Base-by-base conservation (phyloP, 2,113 vertebrate species). In the Mirounga angustirostris region DNA sequence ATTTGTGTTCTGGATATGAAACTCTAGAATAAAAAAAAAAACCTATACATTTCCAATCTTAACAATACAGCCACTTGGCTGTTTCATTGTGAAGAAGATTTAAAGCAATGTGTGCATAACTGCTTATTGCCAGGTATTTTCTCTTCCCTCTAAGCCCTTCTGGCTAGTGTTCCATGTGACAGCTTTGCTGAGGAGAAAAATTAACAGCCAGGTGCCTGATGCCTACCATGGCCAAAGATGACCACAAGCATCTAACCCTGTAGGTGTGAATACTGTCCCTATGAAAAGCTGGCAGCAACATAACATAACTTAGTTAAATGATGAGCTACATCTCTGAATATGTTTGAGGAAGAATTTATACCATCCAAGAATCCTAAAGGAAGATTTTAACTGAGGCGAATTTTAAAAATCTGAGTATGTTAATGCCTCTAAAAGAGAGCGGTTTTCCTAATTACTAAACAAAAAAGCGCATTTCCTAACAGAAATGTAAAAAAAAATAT, bases 281-380 rank as follows among this genome's bases (percentile, higher is more conserved):
- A 59, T 94, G 98, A 98, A 97, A 95, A 98, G 91, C 89, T 97
- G 97, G 88, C 81, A 85, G 1, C 96, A 97, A 82, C 36, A 96
- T 90, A 96, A 93, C 78, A 46, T 30, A 96, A 83, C 91, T 74
- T 91, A 73, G 79, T 95, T 90, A 74, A 88, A 87, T 18, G 30
- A 97, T 58, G 74, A 97, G 81, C 63, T 92, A 1, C 33, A 87
- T 90, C 89, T 95, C 71, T 92, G 50, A 79, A 56, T 69, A 97
- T 83, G 61, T 67, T 59, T 96, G 96, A 96, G 95, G 91, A 85
- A 97, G 86, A 98, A 96, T 95, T 96, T 97, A 96, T 92, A 98
- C 50, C 86, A 98, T 79, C 61, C 0, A 73, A 96, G 94, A 98
- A 80, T 84, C 89, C 94, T 95, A 91, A 95, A 91, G 58, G 65